A percentile compares a stretch with the other conserved stretches of the same genome.
phyloP scores from a whole-genome alignment of 37 sponge, comb jelly and placozoan species.

The Mnemiopsis leidyi region DNA sequence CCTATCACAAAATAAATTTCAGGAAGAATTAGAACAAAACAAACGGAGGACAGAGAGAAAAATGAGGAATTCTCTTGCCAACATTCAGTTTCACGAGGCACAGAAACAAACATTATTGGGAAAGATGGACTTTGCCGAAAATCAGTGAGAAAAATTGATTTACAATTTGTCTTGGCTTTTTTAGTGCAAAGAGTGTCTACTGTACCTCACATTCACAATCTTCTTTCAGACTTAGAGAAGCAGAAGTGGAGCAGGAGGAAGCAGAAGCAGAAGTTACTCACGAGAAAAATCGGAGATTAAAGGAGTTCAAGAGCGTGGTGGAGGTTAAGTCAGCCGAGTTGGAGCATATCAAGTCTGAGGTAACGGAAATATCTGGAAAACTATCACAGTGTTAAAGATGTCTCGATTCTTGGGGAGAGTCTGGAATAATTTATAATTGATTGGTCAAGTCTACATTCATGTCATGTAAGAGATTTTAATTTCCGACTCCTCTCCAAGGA shows the following conservation, averaged over 20 bases:
- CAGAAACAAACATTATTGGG: constrained; percentile 12
- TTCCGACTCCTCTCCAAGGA: no score
- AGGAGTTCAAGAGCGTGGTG: constrained; percentile 54
- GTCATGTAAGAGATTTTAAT: no score
- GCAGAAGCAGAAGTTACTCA: constrained; percentile 61
- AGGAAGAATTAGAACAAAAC: constrained; percentile 42
- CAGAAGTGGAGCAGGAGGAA: constrained; percentile 43
- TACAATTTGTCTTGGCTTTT: no score
- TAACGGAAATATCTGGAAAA: no score
- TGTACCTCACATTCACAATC: no score
- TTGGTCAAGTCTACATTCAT: no score
- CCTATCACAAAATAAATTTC: no score
- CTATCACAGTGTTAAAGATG: no score
- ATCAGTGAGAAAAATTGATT: background rate
- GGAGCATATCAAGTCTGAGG: constrained; percentile 59
- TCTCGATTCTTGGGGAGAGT: no score
- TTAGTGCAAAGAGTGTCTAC: no score
- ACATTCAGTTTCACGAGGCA: constrained; percentile 49
- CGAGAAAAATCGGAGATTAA: background rate
- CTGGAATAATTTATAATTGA: no score
- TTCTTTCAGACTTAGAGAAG: constrained; percentile 9
- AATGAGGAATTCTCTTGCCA: constrained; percentile 44
- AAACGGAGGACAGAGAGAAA: constrained; percentile 19
- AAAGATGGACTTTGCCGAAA: constrained; percentile 25
- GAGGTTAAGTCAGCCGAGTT: constrained; percentile 52